Conservation (phyloP, 2,797 vertebrate species). For the Gallinago solitaria region DNA sequence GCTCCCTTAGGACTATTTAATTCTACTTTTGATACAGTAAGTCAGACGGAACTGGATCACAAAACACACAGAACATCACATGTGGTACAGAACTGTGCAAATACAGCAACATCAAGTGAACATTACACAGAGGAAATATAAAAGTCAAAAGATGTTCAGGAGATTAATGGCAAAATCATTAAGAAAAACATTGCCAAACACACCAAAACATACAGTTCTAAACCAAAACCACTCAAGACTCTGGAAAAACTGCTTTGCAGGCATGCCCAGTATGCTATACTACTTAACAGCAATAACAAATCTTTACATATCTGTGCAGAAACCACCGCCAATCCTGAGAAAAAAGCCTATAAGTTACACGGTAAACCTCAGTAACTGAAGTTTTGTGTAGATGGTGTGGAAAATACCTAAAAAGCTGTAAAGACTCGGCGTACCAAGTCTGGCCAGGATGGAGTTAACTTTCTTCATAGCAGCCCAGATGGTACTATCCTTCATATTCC, state of each 20-base stretch:
- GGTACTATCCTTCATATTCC: neutral
- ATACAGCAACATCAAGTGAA: neutral
- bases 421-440: neutral
- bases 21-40: neutral
- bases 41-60: neutral
- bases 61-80: neutral
- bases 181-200: neutral
- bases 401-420: neutral
- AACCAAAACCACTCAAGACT: neutral
- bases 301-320: neutral
- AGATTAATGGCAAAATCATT: neutral
- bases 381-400: neutral
- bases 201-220: neutral
- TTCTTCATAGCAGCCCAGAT: neutral
- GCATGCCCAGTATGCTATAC: neutral
- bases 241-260: neutral
- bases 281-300: neutral
- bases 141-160: neutral
- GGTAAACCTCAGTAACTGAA: neutral
- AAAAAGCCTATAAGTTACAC: neutral
- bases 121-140: neutral
- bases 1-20: neutral
- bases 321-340: neutral
- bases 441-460: neutral
- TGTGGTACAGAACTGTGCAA: neutral